phyloP scores from a whole-genome alignment of 2,113 vertebrate species.

The Gambusia holbrooki region DNA sequence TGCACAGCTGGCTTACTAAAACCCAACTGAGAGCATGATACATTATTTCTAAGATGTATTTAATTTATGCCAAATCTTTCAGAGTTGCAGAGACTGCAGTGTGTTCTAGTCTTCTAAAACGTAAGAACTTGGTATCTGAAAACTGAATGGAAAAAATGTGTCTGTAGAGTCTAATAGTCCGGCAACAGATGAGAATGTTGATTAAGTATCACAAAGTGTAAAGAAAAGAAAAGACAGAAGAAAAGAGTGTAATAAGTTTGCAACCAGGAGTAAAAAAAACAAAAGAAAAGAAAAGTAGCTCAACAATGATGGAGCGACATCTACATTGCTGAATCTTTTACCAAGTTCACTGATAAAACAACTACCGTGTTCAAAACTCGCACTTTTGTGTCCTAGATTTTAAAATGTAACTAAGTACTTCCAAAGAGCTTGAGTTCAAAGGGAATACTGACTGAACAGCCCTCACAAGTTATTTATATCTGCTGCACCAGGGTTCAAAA shows the following conservation, averaged over 20 bases:
- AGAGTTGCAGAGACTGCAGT: conserved; percentile 9
- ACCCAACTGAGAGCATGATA: conserved; percentile 27
- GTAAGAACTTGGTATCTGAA: neutral
- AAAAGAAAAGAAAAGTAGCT: neutral
- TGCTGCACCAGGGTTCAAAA: conserved; percentile 47
- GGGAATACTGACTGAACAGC: conserved; percentile 33
- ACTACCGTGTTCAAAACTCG: neutral
- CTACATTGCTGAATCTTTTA: neutral
- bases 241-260: neutral
- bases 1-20: conserved; percentile 14
- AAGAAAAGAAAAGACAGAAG: neutral
- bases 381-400: conserved; percentile 1
- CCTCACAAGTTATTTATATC: conserved; percentile 43
- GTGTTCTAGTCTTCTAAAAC: conserved; percentile 19
- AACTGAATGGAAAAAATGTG: neutral
- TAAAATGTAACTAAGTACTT: conserved; percentile 5
- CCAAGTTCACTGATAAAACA: neutral
- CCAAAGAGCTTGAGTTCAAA: conserved; percentile 44
- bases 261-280: neutral
- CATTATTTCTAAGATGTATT: conserved; percentile 48
- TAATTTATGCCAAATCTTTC: conserved; percentile 30
- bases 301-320: neutral
- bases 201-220: conserved; percentile 11
- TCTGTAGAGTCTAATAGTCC: conserved; percentile 16
- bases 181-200: neutral